phyloP scores from a whole-genome alignment of 1,140 invertebrate genomes.

The Panagrolaimus sp. region DNA sequence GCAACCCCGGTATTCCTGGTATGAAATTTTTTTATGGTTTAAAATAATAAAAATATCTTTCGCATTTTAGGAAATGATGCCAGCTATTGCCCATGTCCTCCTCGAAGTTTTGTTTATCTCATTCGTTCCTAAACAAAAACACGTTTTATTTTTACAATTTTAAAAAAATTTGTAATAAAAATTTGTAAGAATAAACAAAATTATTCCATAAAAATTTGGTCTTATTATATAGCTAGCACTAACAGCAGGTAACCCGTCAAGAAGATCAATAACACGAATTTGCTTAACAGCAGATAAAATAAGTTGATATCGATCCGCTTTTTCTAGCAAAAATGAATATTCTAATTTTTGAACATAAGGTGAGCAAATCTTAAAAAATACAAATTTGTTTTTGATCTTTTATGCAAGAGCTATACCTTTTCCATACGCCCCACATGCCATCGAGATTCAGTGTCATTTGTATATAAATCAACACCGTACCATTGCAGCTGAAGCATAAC shows the following conservation, averaged over 20 bases:
- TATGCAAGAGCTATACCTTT: conserved; percentile 36
- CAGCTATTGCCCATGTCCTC: too few relatives aligned
- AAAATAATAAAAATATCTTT: too few relatives aligned
- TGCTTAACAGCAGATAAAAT: conserved; percentile 48
- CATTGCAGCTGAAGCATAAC: conserved; percentile 53
- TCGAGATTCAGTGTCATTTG: conserved; percentile 36
- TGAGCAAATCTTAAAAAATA: conserved; percentile 18
- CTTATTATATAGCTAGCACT: neutral
- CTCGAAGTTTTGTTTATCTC: too few relatives aligned
- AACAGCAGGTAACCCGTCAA: conserved; percentile 34
- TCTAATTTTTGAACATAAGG: conserved; percentile 39
- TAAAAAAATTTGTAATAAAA: too few relatives aligned
- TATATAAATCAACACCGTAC: conserved; percentile 45
- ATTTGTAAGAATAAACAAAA: too few relatives aligned
- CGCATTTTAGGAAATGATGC: too few relatives aligned
- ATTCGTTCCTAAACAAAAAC: too few relatives aligned
- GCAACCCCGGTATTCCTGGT: conserved; percentile 25
- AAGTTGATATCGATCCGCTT: conserved; percentile 41
- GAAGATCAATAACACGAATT: conserved; percentile 37
- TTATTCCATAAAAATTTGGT: too few relatives aligned
- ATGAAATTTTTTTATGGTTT: neutral
- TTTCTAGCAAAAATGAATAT: conserved; percentile 37
- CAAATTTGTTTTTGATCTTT: too few relatives aligned
- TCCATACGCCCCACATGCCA: conserved; percentile 51
- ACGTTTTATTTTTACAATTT: too few relatives aligned